Evolutionary conservation across 2,888 invertebrate genomes (phyloP).

Genomic region (Ecdyonurus torrentis): DNA sequence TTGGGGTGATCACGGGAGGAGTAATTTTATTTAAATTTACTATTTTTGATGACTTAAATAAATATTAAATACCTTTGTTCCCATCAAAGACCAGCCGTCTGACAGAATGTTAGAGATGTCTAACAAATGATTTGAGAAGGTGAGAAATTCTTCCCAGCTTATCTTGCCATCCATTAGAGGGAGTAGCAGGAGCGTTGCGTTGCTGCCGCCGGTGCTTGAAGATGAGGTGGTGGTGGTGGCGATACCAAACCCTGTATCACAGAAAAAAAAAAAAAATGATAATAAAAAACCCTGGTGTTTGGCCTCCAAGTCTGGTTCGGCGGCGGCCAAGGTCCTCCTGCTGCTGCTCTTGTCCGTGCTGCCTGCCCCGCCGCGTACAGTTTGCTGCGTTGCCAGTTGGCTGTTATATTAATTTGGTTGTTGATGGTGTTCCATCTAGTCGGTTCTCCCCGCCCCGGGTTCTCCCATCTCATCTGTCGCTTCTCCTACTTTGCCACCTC

Average conservation of each 20-base stretch:
- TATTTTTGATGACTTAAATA: no score
- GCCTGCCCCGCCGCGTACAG: background rate
- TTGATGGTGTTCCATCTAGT: background rate
- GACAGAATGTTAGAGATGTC: conserved; percentile 22
- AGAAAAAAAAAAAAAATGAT: no score
- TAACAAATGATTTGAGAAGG: conserved; percentile 23
- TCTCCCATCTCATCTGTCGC: background rate
- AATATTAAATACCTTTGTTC: conserved; percentile 23
- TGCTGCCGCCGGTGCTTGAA: background rate
- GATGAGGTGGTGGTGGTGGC: background rate
- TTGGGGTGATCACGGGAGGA: background rate
- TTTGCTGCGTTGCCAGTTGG: background rate
- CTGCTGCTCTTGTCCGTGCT: background rate
- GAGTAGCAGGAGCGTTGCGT: background rate
- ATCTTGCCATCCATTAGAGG: conserved; percentile 20
- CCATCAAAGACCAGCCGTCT: conserved; percentile 25
- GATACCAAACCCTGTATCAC: background rate
- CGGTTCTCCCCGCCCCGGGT: background rate
- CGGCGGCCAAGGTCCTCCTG: background rate
- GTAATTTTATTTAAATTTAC: background rate
- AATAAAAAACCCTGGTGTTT: background rate
- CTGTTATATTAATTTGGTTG: background rate
- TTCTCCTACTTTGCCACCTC: background rate
- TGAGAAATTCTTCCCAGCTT: conserved; percentile 27
- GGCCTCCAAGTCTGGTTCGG: conserved; percentile 5